These are phyloP conservation scores for chimpanzee (Pan troglodytes) DNA, from an alignment of 2,113 vertebrate genomes.

Conservation along the genomic window NHGRI_mPanTro3-v2.1_pri NC_072398.2:175689001-175689500, in stretches of 20 bases:
- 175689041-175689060: not conserved
- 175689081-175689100: not conserved
- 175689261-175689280: not conserved
- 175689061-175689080: not conserved
- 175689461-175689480: not conserved
- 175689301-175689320: not conserved
- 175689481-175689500: not conserved
- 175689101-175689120: not conserved
- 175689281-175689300: not conserved
- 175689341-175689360: not conserved
- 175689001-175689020: not conserved
- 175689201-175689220: not conserved
- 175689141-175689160: not conserved
- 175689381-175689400: not conserved
- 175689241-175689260: not conserved
- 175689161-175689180: not conserved
- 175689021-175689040: not conserved
- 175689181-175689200: not conserved
- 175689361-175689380: not conserved
- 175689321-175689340: not conserved
- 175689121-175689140: not conserved
- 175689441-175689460: not conserved
- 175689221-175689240: not conserved
- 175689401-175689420: constrained; percentile 30
- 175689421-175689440: not conserved